Base-by-base conservation (phyloP, 2,888 invertebrate genomes). In the Carabus problematicus region DNA sequence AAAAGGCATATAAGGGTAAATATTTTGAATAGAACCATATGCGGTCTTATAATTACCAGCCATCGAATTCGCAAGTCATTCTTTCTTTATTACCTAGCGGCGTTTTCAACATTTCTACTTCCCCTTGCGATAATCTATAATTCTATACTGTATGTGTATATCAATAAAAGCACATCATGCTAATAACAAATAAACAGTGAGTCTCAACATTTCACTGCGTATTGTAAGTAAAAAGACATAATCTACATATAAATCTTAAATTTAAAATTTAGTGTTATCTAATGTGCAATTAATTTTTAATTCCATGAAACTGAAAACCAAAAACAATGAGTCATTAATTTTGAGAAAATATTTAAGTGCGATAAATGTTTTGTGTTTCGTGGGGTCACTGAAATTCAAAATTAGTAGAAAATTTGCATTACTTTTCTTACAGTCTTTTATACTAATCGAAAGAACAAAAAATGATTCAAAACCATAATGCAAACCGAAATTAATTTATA, bases 1-100 rank as follows among this genome's bases (percentile, higher is more conserved):
- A 52, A 18, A 52, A 12, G 16, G 16, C 12, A 47, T 47, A 66
- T 49, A 49, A 66, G 66, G 66, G 66, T 66, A 66, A 66, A 66
- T 66, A 66, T 59, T 66, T 59, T 66, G 66, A 66, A 66, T 66
- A 66, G 66, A 66, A 59, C 66, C 40, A 66, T 66, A 66, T 66
- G 66, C 59, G 66, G 66, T 47, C 47, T 56, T 49, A 47, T 66
- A 66, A 66, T 66, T 66, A 66, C 45, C 14, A 40, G 39, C 29
- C 29, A 29, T 29, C 29, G 39, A 49, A 66, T 58, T 40, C 12
- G 66, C 66, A 66, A 66, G 66, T 66, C 66, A 66, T 55, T 66
- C 59, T 8, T 14, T 40, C 59, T 41, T 58, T 59, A 66, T 66
- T 66, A 58, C 29, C 29, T 29, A 66, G 39, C 11, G 47, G 40